Evolutionary conservation across 2,113 vertebrate species (phyloP).

Genomic region (Regulus satrapa): DNA sequence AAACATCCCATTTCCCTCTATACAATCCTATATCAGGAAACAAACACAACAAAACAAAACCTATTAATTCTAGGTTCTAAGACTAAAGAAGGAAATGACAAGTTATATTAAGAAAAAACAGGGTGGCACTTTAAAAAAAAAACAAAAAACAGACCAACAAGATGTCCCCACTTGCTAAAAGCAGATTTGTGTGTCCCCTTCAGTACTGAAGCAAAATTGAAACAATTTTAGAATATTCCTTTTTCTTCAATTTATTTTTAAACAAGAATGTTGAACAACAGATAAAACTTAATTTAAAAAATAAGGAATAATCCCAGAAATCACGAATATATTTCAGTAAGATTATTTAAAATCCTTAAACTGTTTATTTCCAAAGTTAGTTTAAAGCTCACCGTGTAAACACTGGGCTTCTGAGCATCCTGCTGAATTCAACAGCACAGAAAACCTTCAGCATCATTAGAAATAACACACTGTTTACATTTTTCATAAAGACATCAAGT

Average conservation of each 20-base stretch:
- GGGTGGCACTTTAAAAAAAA: neutral
- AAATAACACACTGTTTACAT: constrained; percentile 52
- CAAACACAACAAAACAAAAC: constrained; percentile 22
- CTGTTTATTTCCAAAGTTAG: neutral
- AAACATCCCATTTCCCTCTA: constrained; percentile 52
- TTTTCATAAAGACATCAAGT: constrained; percentile 60
- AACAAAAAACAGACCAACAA: too few relatives aligned
- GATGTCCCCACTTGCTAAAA: neutral
- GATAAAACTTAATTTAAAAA: neutral
- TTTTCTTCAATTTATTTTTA: neutral
- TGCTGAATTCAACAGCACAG: neutral
- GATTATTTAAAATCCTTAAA: neutral
- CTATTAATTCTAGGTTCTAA: constrained; percentile 24
- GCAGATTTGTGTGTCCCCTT: neutral
- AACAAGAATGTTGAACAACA: neutral
- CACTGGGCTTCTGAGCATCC: neutral
- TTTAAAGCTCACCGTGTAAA: neutral
- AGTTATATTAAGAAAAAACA: constrained; percentile 31
- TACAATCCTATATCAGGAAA: constrained; percentile 46
- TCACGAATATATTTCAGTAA: neutral
- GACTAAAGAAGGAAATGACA: constrained; percentile 46
- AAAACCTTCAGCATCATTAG: neutral
- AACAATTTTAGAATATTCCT: neutral
- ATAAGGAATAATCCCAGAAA: neutral
- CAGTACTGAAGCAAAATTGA: neutral